Base-by-base conservation (phyloP, 2,797 vertebrate species). In the Philypnodon macrostomus region DNA sequence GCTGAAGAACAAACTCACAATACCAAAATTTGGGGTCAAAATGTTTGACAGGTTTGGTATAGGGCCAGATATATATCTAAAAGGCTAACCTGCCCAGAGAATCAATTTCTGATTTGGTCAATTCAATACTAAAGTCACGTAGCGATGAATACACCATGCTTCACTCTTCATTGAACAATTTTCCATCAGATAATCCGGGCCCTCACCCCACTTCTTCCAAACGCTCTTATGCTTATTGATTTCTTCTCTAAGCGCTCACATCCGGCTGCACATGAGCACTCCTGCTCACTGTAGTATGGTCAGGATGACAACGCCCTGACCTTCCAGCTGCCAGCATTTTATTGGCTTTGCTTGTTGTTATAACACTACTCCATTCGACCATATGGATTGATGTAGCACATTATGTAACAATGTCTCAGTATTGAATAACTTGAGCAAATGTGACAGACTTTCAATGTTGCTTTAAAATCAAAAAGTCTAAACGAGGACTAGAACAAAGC, bases 171-270 rank as follows among this genome's bases (percentile, higher is more conserved):
- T 15, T 32, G 34, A 15, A 36, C 21, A 26, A 12, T 30, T 44
- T 10, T 37, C 17, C 44, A 14, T 51, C 23, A 11, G 46, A 12
- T 38, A 16, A 59, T 38, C 56, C 29, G 16, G 3, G 0, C n/a
- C 38, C 24, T 7, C 35, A 12, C 14, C 45, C 21, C 34, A 32
- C 16, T 11, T 12, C 11, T 47, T 39, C 32, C 32, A 17, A 44
- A 26, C 14, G 15, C 35, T 49, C 50, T 58, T 47, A 44, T 18
- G 44, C 32, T 58, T 53, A 69, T 63, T 54, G 45, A 63, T 68
- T 70, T 47, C 33, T 39, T 12, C 23, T 38, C 42, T 17, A 13
- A 39, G 46, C 34, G 49, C 26, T 59, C 37, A 9, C 36, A 33
- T 50, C 34, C 55, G 41, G 41, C 11, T 17, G 26, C 32, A 44